Conservation (phyloP, 2,797 vertebrate species). For the Trichosurus vulpecula region DNA sequence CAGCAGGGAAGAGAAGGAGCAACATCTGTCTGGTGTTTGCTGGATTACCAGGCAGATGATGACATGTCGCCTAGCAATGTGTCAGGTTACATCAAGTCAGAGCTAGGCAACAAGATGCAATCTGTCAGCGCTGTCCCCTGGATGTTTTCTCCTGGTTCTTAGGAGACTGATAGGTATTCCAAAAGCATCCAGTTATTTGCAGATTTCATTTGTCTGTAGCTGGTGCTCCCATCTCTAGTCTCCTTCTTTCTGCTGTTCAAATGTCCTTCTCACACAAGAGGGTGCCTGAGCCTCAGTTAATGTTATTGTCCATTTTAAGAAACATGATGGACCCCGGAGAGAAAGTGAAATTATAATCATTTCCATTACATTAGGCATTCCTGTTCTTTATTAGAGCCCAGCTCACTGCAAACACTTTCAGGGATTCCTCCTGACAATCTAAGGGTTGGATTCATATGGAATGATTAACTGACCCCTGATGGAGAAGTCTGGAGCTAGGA, state of each 20-base stretch:
- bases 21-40: conserved; percentile 66
- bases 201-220: conserved; percentile 47
- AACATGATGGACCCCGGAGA: conserved; percentile 43
- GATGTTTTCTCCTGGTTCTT: conserved; percentile 55
- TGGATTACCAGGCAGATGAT: conserved; percentile 64
- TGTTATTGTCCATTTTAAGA: conserved; percentile 40
- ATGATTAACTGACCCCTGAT: conserved; percentile 34
- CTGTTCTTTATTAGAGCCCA: conserved; percentile 36
- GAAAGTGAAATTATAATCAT: conserved; percentile 66
- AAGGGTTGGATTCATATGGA: conserved; percentile 34
- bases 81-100: conserved; percentile 63
- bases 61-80: conserved; percentile 76
- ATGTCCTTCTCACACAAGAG: background rate
- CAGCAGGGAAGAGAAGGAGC: conserved; percentile 35
- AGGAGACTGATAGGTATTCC: conserved; percentile 67
- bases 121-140: conserved; percentile 67
- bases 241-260: background rate
- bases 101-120: conserved; percentile 77
- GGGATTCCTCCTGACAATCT: conserved; percentile 48
- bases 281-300: background rate
- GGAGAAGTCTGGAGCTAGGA: conserved; percentile 43
- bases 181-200: conserved; percentile 63
- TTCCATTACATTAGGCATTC: conserved; percentile 56
- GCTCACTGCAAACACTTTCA: conserved; percentile 52
- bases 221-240: conserved; percentile 1